Evolutionary conservation across 2,797 vertebrate species (phyloP).

Genomic region (Eptatretus atami): DNA sequence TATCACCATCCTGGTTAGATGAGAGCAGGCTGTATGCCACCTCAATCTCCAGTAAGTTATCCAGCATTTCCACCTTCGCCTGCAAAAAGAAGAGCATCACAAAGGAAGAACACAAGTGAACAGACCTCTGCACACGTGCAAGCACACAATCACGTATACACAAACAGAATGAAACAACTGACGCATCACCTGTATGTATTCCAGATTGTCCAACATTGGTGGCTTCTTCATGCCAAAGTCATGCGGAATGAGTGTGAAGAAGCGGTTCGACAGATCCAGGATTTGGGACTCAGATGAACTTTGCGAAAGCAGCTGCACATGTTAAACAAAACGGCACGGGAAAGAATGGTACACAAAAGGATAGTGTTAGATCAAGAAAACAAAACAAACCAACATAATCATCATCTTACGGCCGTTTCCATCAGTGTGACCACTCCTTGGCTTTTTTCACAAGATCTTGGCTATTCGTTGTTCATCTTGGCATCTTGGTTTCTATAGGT

Average conservation of each 20-base stretch:
- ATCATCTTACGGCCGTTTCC: too few relatives aligned
- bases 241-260: slow-evolving; percentile 89
- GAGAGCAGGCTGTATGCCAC: slow-evolving; percentile 85
- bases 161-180: background rate
- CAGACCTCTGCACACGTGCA: background rate
- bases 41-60: slow-evolving; percentile 89
- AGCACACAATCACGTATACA: background rate
- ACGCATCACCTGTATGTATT: slow-evolving; percentile 50
- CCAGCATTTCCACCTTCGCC: slow-evolving; percentile 92
- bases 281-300: slow-evolving; percentile 34
- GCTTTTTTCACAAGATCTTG: too few relatives aligned
- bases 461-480: too few relatives aligned
- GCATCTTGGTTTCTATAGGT: too few relatives aligned
- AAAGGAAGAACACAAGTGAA: background rate
- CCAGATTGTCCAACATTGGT: slow-evolving; percentile 44
- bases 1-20: slow-evolving; percentile 35
- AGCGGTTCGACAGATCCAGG: slow-evolving; percentile 80
- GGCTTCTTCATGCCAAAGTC: slow-evolving; percentile 99
- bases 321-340: background rate
- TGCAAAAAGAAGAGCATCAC: slow-evolving; percentile 11
- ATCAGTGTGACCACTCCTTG: too few relatives aligned
- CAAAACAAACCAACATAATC: too few relatives aligned
- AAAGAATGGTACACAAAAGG: too few relatives aligned
- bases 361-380: too few relatives aligned
- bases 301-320: slow-evolving; percentile 38